These are phyloP conservation scores for Syndactyla subalaris DNA, from an alignment of 2,797 vertebrate genomes.

Conservation along the genomic window DNA sequence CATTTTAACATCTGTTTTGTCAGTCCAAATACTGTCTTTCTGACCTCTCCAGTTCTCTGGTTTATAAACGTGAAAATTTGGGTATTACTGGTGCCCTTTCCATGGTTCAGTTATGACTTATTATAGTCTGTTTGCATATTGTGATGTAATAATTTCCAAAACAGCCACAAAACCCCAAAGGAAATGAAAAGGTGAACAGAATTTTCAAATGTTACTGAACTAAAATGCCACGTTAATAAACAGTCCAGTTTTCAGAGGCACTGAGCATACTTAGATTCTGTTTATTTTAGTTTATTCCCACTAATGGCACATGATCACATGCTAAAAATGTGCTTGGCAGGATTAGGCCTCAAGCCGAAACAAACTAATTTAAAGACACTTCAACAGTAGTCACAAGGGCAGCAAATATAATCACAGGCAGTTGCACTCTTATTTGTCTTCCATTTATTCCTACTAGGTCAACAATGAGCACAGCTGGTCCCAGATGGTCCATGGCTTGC, in stretches of 20 bases:
- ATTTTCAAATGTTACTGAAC: background rate
- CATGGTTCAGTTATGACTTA: background rate
- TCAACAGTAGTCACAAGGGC: background rate
- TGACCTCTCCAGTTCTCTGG: background rate
- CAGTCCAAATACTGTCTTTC: constrained; percentile 14
- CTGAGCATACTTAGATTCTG: background rate
- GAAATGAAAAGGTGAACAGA: background rate
- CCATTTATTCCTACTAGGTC: constrained; percentile 19
- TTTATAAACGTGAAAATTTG: background rate
- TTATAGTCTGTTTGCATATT: background rate
- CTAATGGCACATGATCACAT: background rate
- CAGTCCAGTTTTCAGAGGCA: background rate
- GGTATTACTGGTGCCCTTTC: background rate
- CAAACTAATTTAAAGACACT: constrained; percentile 36
- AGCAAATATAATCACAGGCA: constrained; percentile 12
- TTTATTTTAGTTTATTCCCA: constrained; percentile 19
- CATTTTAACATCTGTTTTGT: background rate
- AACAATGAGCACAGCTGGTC: background rate
- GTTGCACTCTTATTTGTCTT: background rate
- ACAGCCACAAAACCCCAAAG: background rate
- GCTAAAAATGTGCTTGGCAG: constrained; percentile 40
- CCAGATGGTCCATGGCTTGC: background rate
- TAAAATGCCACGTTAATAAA: background rate
- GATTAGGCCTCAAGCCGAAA: background rate
- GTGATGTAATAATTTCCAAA: background rate